A percentile compares a stretch with the other conserved stretches of the same genome.
phyloP scores from a whole-genome alignment of 2,113 vertebrate species.

The Eudyptes chrysolophus region DNA sequence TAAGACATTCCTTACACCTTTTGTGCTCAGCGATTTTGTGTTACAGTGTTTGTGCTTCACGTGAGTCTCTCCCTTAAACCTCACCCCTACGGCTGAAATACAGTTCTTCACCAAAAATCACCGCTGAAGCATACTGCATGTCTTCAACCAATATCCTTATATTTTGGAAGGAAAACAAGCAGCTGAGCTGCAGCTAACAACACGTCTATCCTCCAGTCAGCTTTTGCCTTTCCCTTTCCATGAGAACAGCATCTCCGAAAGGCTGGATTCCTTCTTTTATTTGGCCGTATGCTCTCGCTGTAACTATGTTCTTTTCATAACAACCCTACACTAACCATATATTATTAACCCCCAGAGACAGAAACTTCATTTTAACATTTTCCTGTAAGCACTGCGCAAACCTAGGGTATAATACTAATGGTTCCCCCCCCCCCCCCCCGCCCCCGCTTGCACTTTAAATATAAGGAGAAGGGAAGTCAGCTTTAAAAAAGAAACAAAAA shows the following conservation, averaged over 20 bases:
- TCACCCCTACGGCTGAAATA: not conserved
- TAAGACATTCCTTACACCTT: not conserved
- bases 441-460: not conserved
- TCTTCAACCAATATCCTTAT: not conserved
- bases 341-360: slow-evolving; percentile 25
- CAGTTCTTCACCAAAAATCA: not conserved
- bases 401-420: not conserved
- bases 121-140: not conserved
- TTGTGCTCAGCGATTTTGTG: not conserved
- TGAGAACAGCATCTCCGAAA: not conserved
- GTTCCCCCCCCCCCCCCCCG: not conserved
- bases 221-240: not conserved
- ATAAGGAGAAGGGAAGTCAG: not conserved
- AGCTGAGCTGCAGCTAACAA: not conserved
- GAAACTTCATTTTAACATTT: slow-evolving; percentile 48
- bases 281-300: not conserved
- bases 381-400: not conserved
- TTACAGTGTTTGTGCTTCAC: not conserved
- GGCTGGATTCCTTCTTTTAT: slow-evolving; percentile 28
- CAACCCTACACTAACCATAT: not conserved
- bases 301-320: slow-evolving; percentile 51
- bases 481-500: not conserved
- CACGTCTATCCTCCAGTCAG: not conserved
- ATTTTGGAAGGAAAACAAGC: not conserved
- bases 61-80: not conserved